Evolutionary conservation across 2,797 vertebrate species (phyloP), one percentile per base, ranked within the genome.

Genomic region (Cossypha heuglini): DNA sequence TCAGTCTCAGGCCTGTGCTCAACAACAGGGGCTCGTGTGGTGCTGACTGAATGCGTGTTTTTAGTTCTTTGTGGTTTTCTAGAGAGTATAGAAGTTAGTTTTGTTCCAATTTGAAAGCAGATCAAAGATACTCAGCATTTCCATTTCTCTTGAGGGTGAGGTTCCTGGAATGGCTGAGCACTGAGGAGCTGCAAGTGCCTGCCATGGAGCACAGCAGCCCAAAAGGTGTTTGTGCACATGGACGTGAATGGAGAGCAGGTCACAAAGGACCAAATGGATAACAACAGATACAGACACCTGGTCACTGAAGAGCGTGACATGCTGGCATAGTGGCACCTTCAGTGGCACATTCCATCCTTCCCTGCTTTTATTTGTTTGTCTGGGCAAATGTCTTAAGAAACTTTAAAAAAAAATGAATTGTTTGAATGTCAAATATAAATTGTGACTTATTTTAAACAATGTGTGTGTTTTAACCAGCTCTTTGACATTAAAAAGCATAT

Each of bases 401-500:
- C 18, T 57, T 62, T 25, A 0, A 61, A 58, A 72, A 87, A 88
- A 87, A 86, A 19, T 2, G 7, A 72, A 71, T 86, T 84, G 29
- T 78, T 95, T 88, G 54, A 88, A 63, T 83, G 73, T 76, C 82
- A 91, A 49, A 83, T 86, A 86, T 58, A 93, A 95, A 94, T 91
- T 80, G 11, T 80, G 59, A 64, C 62, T 90, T 93, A 73, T 74
- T 96, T 94, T 88, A 90, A 93, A 94, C 69, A 77, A 61, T 31
- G 35, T 74, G 28, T 58, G 22, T 80, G 54, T 86, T 94, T 96
- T 90, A 91, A 95, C 49, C 48, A 84, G 43, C 61, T 89, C 77
- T 78, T 96, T 73, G 83, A 67, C 92, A 79, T 88, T 94, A 85
- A 86, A 88, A 94, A 76, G 37, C 67, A 33, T 94, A 90, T 94